Conservation (phyloP, 2,888 invertebrate species). For the Ditylenchus weischeri region DNA sequence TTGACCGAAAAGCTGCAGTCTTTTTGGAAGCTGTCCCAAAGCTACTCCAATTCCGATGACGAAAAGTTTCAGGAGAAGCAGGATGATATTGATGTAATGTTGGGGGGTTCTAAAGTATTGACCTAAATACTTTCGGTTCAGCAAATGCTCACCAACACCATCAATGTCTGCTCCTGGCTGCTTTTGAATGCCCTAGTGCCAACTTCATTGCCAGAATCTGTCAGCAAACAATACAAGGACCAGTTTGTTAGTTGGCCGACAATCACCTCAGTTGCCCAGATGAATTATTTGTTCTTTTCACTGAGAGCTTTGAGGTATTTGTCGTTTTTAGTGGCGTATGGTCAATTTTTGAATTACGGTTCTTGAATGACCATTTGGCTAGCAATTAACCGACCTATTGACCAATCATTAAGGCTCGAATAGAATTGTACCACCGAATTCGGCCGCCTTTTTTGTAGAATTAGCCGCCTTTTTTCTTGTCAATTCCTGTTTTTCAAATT, state of each 20-base stretch:
- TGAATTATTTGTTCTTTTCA: conserved; percentile 42
- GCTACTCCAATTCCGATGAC: conserved; percentile 79
- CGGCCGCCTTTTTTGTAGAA: too few species aligned
- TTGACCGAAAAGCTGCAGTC: conserved; percentile 78
- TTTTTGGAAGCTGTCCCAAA: conserved; percentile 89
- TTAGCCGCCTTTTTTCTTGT: too few species aligned
- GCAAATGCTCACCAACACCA: conserved; percentile 56
- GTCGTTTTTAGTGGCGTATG: neutral
- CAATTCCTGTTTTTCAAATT: too few species aligned
- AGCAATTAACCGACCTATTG: too few species aligned
- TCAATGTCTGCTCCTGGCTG: conserved; percentile 57
- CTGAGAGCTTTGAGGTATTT: conserved; percentile 45
- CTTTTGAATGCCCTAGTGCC: conserved; percentile 56
- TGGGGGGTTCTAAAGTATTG: too few species aligned
- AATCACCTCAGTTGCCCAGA: conserved; percentile 34
- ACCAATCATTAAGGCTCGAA: too few species aligned
- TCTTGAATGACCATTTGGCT: too few species aligned
- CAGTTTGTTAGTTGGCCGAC: conserved; percentile 53
- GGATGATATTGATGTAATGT: conserved; percentile 55
- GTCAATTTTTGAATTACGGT: too few species aligned
- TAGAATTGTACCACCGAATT: too few species aligned
- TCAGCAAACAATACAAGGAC: conserved; percentile 36
- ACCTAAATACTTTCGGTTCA: conserved; percentile 30
- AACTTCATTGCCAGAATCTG: conserved; percentile 41
- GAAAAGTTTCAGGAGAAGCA: conserved; percentile 65